phyloP scores from a whole-genome alignment of 2,797 vertebrate species.

The Spatula clypeata region DNA sequence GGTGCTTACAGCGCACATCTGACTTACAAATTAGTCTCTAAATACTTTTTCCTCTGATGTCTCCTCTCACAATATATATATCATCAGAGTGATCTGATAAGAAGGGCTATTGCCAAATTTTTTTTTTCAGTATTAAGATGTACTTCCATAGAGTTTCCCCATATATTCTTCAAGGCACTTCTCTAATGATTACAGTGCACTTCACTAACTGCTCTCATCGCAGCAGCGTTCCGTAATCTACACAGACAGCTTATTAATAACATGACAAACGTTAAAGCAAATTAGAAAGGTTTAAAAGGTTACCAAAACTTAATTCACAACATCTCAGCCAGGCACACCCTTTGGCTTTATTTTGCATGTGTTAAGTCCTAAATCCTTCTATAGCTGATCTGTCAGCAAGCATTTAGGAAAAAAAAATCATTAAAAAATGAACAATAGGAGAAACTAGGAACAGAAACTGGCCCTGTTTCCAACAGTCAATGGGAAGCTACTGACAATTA shows the following conservation, averaged over 20 bases:
- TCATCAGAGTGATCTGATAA: neutral
- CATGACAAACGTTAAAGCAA: neutral
- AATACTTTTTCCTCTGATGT: neutral
- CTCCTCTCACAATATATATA: neutral
- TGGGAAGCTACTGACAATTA: slow-evolving; percentile 36
- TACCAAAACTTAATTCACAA: slow-evolving; percentile 2
- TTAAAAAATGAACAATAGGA: slow-evolving; percentile 29
- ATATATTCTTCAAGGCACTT: neutral
- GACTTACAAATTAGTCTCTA: neutral
- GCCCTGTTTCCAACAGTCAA: neutral
- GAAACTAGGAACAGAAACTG: neutral
- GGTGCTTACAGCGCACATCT: neutral
- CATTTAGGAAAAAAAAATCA: neutral
- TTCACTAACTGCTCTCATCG: neutral
- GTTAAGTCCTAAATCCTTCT: neutral
- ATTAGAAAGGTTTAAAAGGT: slow-evolving; percentile 11
- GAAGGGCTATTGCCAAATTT: neutral
- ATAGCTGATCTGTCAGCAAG: neutral
- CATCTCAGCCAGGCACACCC: neutral
- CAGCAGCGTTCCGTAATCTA: neutral
- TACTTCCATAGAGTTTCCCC: neutral
- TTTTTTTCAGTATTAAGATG: neutral
- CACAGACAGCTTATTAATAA: neutral
- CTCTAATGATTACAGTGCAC: neutral
- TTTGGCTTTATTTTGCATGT: neutral